phyloP scores from a whole-genome alignment of 2,888 invertebrate species.

The Ypsolopha scabrella region DNA sequence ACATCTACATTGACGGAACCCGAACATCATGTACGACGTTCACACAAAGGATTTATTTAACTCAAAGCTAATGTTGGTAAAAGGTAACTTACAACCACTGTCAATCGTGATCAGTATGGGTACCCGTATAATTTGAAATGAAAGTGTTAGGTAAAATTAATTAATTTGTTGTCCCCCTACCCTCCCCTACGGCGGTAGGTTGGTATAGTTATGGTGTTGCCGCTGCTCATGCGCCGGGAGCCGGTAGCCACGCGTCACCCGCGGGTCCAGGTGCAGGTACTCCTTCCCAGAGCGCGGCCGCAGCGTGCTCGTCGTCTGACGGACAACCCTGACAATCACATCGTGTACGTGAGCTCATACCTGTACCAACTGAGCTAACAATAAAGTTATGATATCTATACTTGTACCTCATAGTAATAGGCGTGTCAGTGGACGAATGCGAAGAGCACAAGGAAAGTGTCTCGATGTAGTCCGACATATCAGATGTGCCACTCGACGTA shows the following conservation, averaged over 20 bases:
- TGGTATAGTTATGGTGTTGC: neutral
- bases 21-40: too few species aligned
- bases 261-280: conserved; percentile 72
- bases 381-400: too few species aligned
- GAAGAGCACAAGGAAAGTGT: conserved; percentile 85
- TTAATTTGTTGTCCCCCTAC: too few species aligned
- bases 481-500: conserved; percentile 86
- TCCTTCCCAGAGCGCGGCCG: conserved; percentile 88
- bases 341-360: too few species aligned
- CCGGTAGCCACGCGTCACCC: conserved; percentile 18
- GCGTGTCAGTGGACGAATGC: conserved; percentile 82
- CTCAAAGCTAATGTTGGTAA: too few species aligned
- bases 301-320: conserved; percentile 72
- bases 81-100: too few species aligned
- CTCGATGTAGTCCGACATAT: conserved; percentile 91
- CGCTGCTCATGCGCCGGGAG: conserved; percentile 13
- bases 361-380: too few species aligned
- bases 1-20: too few species aligned
- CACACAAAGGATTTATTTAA: too few species aligned
- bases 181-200: neutral
- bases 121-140: too few species aligned
- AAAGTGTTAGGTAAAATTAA: too few species aligned
- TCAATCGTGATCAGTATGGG: too few species aligned
- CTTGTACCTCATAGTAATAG: conserved; percentile 65
- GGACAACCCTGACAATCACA: conserved; percentile 28